phyloP scores from a whole-genome alignment of 1,140 invertebrate genomes.

The Vanessa atalanta region DNA sequence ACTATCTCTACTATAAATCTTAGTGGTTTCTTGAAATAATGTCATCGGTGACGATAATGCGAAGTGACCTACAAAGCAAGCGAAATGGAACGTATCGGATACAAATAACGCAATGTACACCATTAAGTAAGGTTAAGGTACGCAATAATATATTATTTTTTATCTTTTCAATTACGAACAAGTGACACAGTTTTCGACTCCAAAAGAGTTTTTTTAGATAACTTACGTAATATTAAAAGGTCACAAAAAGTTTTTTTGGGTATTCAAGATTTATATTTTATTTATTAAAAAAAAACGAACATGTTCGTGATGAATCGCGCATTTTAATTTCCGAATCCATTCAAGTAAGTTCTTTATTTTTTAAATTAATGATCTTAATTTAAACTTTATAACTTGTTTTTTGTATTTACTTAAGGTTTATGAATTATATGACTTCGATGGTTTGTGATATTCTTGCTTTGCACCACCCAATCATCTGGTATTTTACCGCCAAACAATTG shows the following conservation, averaged over 20 bases:
- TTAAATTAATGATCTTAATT: too few relatives aligned
- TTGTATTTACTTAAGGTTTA: too few relatives aligned
- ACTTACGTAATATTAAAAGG: neutral
- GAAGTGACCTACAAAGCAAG: conserved; percentile 39
- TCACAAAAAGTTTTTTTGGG: neutral
- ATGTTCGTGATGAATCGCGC: too few relatives aligned
- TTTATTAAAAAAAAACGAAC: too few relatives aligned
- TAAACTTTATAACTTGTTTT: too few relatives aligned
- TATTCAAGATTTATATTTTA: neutral
- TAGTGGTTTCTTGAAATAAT: conserved; percentile 19
- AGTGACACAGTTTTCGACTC: conserved; percentile 19
- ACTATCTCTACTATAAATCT: conserved; percentile 17
- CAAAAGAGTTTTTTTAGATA: neutral
- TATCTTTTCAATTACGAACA: conserved; percentile 21
- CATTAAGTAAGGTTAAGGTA: conserved; percentile 38
- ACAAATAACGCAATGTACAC: conserved; percentile 39
- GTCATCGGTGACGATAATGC: conserved; percentile 22
- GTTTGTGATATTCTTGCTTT: too few relatives aligned
- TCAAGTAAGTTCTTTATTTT: too few relatives aligned
- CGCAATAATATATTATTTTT: conserved; percentile 29
- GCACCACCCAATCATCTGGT: too few relatives aligned
- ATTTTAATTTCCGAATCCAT: too few relatives aligned
- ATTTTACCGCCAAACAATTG: too few relatives aligned
- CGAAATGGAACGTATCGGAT: conserved; percentile 45
- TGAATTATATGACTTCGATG: too few relatives aligned